Evolutionary conservation across 2,113 vertebrate genomes (phyloP).

Genomic region (Cnemophilus loriae): DNA sequence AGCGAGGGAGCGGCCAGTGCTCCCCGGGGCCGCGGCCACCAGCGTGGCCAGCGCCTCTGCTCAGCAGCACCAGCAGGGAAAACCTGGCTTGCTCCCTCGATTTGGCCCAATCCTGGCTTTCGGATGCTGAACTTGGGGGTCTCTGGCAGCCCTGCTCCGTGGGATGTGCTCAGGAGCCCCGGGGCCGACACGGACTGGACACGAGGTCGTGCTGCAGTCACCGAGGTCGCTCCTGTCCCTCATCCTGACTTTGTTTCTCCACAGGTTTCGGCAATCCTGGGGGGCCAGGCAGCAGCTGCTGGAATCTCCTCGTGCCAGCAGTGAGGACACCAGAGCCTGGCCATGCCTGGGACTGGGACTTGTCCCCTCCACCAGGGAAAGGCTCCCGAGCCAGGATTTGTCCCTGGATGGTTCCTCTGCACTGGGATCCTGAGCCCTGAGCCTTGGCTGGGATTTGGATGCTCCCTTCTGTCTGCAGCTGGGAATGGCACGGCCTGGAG

Average conservation of each 20-base stretch:
- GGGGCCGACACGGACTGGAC: background rate
- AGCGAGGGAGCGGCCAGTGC: fast-evolving
- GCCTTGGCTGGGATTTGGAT: background rate
- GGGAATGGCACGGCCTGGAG: background rate
- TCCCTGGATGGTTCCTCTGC: background rate
- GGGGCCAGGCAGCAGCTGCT: fast-evolving
- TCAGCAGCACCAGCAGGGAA: background rate
- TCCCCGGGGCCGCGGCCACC: background rate
- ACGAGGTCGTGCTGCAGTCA: fast-evolving
- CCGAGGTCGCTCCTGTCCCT: background rate
- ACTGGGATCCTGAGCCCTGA: background rate
- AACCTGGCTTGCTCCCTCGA: fast-evolving
- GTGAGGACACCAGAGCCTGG: background rate
- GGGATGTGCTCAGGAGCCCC: background rate
- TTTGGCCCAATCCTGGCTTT: fast-evolving
- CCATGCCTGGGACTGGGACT: fast-evolving
- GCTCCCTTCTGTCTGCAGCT: background rate
- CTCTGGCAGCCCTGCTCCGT: fast-evolving
- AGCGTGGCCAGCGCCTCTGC: background rate
- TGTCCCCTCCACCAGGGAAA: background rate
- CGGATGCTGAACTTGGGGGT: background rate
- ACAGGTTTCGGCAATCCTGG: background rate
- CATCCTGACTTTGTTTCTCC: background rate
- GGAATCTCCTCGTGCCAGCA: background rate
- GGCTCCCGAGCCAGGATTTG: background rate